Evolutionary conservation across 2,113 vertebrate species (phyloP).

Genomic region (Spermophilus dauricus): DNA sequence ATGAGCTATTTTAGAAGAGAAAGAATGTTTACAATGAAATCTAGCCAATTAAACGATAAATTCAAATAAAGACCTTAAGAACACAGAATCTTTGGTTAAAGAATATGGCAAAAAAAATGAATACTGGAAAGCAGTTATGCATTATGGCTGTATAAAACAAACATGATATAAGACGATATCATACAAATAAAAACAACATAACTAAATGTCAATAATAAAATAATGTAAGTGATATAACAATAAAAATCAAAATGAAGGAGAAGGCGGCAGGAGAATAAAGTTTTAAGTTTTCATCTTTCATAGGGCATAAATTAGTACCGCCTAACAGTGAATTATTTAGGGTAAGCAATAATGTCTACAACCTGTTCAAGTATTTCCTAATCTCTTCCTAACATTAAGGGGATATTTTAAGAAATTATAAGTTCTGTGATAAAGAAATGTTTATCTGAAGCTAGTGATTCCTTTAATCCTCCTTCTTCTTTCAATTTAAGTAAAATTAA

Average conservation of each 20-base stretch:
- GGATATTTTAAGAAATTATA: conserved; percentile 63
- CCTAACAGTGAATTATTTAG: not conserved
- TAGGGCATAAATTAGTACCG: conserved; percentile 25
- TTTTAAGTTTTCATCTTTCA: not conserved
- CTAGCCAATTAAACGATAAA: conserved; percentile 62
- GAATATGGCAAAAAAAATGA: conserved; percentile 3
- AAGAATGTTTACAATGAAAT: conserved; percentile 57
- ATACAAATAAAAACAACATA: conserved; percentile 18
- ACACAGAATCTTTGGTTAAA: conserved; percentile 8
- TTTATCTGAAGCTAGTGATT: conserved; percentile 44
- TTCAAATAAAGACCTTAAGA: conserved; percentile 50
- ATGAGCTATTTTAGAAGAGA: conserved; percentile 15
- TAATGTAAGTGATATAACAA: not conserved
- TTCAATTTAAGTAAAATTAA: conserved; percentile 31
- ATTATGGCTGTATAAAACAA: not conserved
- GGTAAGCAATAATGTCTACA: not conserved
- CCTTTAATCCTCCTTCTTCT: not conserved
- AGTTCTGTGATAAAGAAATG: conserved; percentile 6
- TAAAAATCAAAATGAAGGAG: not conserved
- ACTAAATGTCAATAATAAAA: conserved; percentile 45
- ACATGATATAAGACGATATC: conserved; percentile 12
- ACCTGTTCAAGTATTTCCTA: conserved; percentile 25
- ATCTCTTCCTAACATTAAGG: conserved; percentile 32
- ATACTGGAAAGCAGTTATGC: not conserved
- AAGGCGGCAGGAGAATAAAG: not conserved